A percentile compares a stretch with the other conserved stretches of the same genome.
Evolutionary conservation across 2,797 vertebrate species (phyloP).

Genomic region (Alectoris magna): DNA sequence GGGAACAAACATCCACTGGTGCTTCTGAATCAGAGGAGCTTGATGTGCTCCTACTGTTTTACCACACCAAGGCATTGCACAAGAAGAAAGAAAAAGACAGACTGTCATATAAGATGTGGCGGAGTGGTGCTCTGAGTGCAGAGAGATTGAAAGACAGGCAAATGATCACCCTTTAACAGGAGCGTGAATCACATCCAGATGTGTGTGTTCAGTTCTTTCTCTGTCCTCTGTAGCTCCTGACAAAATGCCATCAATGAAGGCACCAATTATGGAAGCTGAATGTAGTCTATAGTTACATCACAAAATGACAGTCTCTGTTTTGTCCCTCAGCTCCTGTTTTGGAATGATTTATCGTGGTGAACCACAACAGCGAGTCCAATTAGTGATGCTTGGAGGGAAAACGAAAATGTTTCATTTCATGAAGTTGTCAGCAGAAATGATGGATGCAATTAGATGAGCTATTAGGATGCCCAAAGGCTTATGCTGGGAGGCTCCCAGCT

Average conservation of each 20-base stretch:
- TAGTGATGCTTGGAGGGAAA: not conserved
- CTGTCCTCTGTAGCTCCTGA: not conserved
- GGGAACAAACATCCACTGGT: not conserved
- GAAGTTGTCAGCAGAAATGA: not conserved
- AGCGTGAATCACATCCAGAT: not conserved
- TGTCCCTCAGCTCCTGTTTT: not conserved
- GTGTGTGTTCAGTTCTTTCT: not conserved
- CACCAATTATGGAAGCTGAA: not conserved
- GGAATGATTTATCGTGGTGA: not conserved
- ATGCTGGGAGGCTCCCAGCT: not conserved
- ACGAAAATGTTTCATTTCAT: not conserved
- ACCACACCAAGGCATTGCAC: fast-evolving
- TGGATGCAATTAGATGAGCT: not conserved
- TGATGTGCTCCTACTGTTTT: not conserved
- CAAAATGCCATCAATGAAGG: not conserved
- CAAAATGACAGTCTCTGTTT: not conserved
- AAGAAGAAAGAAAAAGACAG: not conserved
- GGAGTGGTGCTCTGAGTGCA: not conserved
- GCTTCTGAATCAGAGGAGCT: not conserved
- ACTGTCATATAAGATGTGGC: fast-evolving
- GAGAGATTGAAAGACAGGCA: not conserved
- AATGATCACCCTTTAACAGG: not conserved
- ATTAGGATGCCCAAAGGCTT: not conserved
- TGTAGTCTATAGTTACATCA: fast-evolving
- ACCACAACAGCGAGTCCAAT: not conserved